Evolutionary conservation across 2,888 invertebrate genomes (phyloP), one percentile per base, ranked within the genome.

Genomic region (Lysandra bellargus): DNA sequence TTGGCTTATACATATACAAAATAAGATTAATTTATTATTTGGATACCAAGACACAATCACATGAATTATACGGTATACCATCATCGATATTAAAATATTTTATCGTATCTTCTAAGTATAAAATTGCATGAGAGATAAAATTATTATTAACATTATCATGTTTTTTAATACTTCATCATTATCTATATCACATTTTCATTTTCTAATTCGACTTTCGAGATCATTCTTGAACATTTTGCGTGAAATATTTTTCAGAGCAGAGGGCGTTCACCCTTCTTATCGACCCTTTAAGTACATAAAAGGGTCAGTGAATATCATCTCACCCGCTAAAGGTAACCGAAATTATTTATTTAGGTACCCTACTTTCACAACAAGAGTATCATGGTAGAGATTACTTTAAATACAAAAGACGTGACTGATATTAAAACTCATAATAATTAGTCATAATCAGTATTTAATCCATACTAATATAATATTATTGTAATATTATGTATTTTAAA

Each of bases 291-390:
- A 17, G 69, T 23, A 57, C 57, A 57, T 57, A 69, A 69, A 69
- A 69, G 69, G 69, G 69, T 69, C 69, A 69, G 33, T 69, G 33
- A 69, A 69, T 69, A 69, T 69, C 69, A 69, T 69, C 69, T 69
- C 33, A 69, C 14, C 37, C 69, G 69, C 33, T 69, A 69, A 69
- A 17, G 69, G 17, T 37, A 69, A 12, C 69, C 33, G 69, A 33
- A 69, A 69, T 69, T 69, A 69, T 69, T 69, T 69, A 87, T 90
- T 89, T 88, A 90, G 82, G 82, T 17, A 17, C 69, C 33, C 33
- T 69, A 30, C 33, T 33, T 37, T 69, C 37, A 14, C 30, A 33
- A 33, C 14, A 33, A 69, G 33, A 37, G 64, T 4, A 12, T 64
- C 30, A 30, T 0, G 9, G 2, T 6, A 0, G 9, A 64, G 30